phyloP scores from a whole-genome alignment of 2,888 invertebrate species.

The Synergus laeviventris region DNA sequence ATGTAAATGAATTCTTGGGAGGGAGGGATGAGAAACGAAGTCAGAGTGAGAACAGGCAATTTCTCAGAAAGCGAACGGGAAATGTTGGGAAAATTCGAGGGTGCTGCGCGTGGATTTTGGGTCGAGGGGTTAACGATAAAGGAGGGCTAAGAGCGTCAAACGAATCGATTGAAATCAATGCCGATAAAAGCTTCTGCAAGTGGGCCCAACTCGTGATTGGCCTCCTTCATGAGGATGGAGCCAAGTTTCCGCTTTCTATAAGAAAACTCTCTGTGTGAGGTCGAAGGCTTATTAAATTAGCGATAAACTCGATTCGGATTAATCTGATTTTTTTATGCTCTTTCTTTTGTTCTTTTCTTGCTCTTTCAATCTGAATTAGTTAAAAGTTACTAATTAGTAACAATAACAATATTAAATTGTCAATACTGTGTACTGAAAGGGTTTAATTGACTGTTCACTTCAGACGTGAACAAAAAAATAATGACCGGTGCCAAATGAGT shows the following conservation, averaged over 20 bases:
- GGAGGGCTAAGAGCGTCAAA: constrained; percentile 26
- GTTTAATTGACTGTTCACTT: not conserved
- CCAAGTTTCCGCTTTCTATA: constrained; percentile 46
- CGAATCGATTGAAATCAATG: constrained; percentile 45
- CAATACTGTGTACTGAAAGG: not conserved
- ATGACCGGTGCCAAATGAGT: constrained; percentile 42
- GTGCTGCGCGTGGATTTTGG: not conserved
- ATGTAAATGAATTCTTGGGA: constrained; percentile 63
- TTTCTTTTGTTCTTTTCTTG: not conserved
- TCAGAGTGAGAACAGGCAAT: constrained; percentile 56
- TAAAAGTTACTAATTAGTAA: too few species aligned
- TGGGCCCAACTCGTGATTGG: not conserved
- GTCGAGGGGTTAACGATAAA: not conserved
- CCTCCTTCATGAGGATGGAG: not conserved
- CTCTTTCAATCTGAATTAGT: too few species aligned
- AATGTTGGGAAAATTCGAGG: constrained; percentile 34
- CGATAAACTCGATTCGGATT: not conserved
- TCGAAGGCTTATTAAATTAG: constrained; percentile 25
- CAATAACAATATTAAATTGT: too few species aligned
- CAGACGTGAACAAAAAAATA: not conserved
- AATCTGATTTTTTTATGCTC: not conserved
- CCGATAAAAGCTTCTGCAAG: not conserved
- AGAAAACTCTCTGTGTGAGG: constrained; percentile 51
- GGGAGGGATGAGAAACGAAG: not conserved
- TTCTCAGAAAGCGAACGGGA: constrained; percentile 50